Base-by-base conservation (phyloP, 2,797 vertebrate species). In the Phyllotis vaccarum region DNA sequence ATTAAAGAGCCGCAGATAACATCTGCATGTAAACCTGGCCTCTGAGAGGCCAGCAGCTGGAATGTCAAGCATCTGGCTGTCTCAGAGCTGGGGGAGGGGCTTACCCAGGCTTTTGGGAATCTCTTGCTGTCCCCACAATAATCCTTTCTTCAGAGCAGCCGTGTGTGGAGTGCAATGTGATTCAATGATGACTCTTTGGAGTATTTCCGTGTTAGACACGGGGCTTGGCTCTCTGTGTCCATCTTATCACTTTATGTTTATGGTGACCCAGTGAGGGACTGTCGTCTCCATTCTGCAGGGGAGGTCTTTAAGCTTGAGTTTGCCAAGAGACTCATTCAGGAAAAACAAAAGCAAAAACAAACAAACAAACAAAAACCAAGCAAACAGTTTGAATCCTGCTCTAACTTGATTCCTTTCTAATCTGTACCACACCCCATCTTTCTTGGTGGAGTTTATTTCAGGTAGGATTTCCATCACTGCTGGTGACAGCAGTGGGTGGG, bases 21-120 rank as follows among this genome's bases (percentile, higher is more conserved):
- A 97, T 95, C 97, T 95, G 89, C 90, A 80, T 91, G 95, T 95
- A 94, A 97, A 96, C 89, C 89, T 21, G 89, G 92, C 60, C 43
- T 96, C 92, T 49, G 72, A 31, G 76, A 76, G 95, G 95, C 93
- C 93, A 37, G 90, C 40, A 82, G 86, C 92, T 97, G 95, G 96
- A 96, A 96, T 96, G 95, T 70, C 88, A 97, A 88, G 90, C 95
- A 93, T 95, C 90, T 70, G 81, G 90, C 86, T 56, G 40, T 60
- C 81, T 95, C 97, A 97, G 98, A 98, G 97, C 5, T 83, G 75
- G 87, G 62, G 75, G 60, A 88, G 83, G 54, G 58, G 19, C n/a
- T 54, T 9, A 11, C 58, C 40, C 34, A 31, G 21, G 70, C 24
- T 60, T 34, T 14, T 14, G 80, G 62, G 21, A 86, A 34, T 80